Base-by-base conservation (phyloP, 2,888 invertebrate genomes). In the Melipona beecheii region DNA sequence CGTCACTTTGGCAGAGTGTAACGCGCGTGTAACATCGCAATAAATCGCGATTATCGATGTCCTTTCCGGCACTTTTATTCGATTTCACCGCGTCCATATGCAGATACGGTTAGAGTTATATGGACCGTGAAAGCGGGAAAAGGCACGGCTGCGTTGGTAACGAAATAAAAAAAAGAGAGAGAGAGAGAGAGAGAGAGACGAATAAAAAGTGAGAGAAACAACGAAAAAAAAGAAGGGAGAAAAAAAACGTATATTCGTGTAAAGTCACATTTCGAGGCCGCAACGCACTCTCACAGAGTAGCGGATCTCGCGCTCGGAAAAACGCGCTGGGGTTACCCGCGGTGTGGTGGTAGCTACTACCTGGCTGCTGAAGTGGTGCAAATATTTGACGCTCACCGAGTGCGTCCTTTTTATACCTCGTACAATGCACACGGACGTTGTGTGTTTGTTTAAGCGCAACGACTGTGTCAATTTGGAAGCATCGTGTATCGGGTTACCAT, bases 1-100 rank as follows among this genome's bases (percentile, higher is more conserved):
- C 86, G 83, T 86, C 86, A 89, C 85, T 90, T 87, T 80, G 79
- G 88, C 84, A 91, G 56, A 58, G 87, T 91, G 86, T 91, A 89
- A 91, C 91, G 91, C 90, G 89, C 90, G 91, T 90, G 91, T 90
- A 90, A 90, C 87, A 88, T 87, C 4, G 87, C 91, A 92, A 93
- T 93, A 93, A 93, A 93, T 93, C 92, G 92, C 89, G 91, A 92
- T 92, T 91, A 92, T 90, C 89, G 76, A 81, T 84, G 84, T 86
- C 82, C 84, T 69, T 66, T 70, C 73, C 66, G 78, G 65, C 78
- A 79, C 81, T 78, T 80, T 85, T 78, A 84, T 85, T 89, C 82
- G 64, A 82, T 81, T 85, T 80, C 71, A 79, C 84, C 70, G 85
- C 78, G 75, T 77, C 78, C 86, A 84, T 88, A 77, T 86, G 83